A percentile compares a stretch with the other conserved stretches of the same genome.
phyloP scores from a whole-genome alignment of 2,888 invertebrate genomes.

The Liopterus haemorrhoidalis region DNA sequence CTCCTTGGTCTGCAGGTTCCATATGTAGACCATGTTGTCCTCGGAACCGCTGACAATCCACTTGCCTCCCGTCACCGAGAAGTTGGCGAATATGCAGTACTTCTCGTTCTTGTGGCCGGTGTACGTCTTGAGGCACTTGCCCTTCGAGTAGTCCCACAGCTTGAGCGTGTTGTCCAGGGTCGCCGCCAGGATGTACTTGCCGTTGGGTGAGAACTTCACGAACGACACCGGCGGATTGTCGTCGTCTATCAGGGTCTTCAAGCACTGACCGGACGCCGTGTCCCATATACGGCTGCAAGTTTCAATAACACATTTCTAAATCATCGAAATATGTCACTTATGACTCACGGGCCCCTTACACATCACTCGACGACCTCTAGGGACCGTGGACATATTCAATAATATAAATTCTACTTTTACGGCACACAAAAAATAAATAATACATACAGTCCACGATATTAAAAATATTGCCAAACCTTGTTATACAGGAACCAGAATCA shows the following conservation, averaged over 20 bases:
- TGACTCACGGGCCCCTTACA: no score
- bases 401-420: no score
- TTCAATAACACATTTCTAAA: constrained; percentile 5
- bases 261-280: constrained; percentile 96
- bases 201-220: constrained; percentile 99
- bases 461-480: no score
- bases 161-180: constrained; percentile 97
- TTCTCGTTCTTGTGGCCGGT: constrained; percentile 98
- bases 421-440: no score
- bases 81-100: constrained; percentile 99
- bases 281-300: constrained; percentile 94
- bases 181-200: constrained; percentile 97
- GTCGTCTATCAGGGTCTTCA: constrained; percentile 98
- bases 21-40: constrained; percentile 97
- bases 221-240: constrained; percentile 99
- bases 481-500: no score
- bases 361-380: no score
- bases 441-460: no score
- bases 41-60: constrained; percentile 99
- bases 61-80: constrained; percentile 99
- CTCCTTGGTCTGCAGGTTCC: constrained; percentile 99
- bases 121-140: constrained; percentile 97
- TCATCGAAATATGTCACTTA: neutral
- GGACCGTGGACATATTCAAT: no score
- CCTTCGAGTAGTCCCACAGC: constrained; percentile 98